Base-by-base conservation (phyloP, 2,888 invertebrate species). In the Sympetrum striolatum region DNA sequence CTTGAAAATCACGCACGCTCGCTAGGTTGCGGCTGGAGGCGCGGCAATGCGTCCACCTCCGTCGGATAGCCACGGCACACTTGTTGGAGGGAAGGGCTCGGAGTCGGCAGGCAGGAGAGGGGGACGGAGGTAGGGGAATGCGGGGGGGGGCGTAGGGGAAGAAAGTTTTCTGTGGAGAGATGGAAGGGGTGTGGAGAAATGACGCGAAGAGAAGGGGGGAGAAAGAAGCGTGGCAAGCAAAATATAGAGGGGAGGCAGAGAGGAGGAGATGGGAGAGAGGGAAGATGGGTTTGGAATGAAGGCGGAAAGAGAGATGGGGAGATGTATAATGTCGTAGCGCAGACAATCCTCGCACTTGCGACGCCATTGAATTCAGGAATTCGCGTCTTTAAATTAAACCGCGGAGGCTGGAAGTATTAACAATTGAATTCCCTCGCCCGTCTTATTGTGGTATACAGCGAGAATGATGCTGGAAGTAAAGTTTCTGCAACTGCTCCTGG, bases 41-140 rank as follows among this genome's bases (percentile, higher is more conserved):
- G n/a, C 48, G 81, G 39, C 53, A 25, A 18, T 35, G 31, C 35
- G 58, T 64, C 86, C 86, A 37, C 60, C 86, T 60, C 48, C 35
- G 22, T 86, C 86, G 86, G 60, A n/a, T 60, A 60, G 86, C 60
- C 86, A 86, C 86, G 86, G 86, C 86, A 86, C 86, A 86, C 86
- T 86, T 86, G 86, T 86, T 86, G 86, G 37, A 86, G 86, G 58
- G 86, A 22, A 10, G 86, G 60, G 60, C 60, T 18, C 37, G 37
- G 31, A 37, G 86, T 22, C 22, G 86, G 37, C 35, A 39, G 86
- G 60, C 35, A 39, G 53, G 86, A 48, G 53, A 8, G 81, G 31
- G 53, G 39, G 37, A 44, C 15, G 81, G 81, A 64, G 22, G 64
- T 4, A 25, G 22, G 22, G 25, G 64, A 64, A 25, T n/a, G 64